Base-by-base conservation (phyloP, 2,888 invertebrate genomes). In the Protophormia terraenovae region DNA sequence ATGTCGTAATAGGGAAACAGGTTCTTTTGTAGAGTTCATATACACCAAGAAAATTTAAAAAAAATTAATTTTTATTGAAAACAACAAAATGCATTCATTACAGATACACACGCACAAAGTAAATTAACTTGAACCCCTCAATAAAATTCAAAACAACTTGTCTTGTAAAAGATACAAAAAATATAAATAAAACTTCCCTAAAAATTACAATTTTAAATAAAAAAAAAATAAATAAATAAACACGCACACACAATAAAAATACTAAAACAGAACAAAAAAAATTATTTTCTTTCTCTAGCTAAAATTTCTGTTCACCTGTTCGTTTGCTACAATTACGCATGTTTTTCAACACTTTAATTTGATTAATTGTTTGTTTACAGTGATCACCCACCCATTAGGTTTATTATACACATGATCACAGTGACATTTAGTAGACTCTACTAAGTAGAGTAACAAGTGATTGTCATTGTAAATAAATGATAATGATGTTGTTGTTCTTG, bases 281-380 rank as follows among this genome's bases (percentile, higher is more conserved):
- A 10, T 8, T 19, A 41, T 32, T 50, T 62, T 10, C 3, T 10
- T 50, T 62, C 24, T 16, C 35, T 22, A 50, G 12, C 27, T 73
- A 1, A 32, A 24, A 29, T 29, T 84, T 50, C 84, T 86, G 86
- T 32, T 8, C 66, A 79, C 86, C 86, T 84, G 76, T 84, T 86
- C 76, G 67, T 50, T 62, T 86, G 84, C 86, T 86, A 84, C 84
- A 86, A 79, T 84, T 86, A 85, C 85, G 85, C 85, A 85, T 85
- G 85, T 85, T 81, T 81, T 83, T 73, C 45, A 82, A 81, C 72
- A 60, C 75, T 79, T 79, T 75, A 32, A 22, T 64, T 73, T 69
- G 55, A 24, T 64, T 71, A 24, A 32, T 24, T 24, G 35, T 41
- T 38, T 24, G 35, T 19, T 27, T 5, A 50, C n/a, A 22, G 24